Base-by-base conservation (phyloP, 2,797 vertebrate species). In the Sparus aurata region DNA sequence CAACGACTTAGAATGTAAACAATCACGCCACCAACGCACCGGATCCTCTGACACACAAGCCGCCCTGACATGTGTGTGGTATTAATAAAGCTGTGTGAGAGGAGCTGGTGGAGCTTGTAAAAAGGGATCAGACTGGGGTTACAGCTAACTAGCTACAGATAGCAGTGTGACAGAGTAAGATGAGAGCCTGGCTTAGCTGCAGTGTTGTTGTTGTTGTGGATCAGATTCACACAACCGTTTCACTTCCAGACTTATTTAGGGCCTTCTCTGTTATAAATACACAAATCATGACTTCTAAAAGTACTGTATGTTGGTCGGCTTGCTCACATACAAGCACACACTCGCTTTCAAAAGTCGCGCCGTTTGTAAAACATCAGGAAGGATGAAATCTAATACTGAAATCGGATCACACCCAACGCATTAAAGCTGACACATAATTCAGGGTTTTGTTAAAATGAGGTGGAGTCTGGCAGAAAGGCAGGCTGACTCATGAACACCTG, bases 1-100 rank as follows among this genome's bases (percentile, higher is more conserved):
- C 71, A 83, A 79, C 25, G 17, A 69, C 82, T 78, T 73, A 79
- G 53, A 80, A 67, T 62, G 85, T 84, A 88, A 90, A 92, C 88
- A 83, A 52, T 76, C 49, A 18, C 17, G 57, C 75, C 53, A 50
- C 71, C 18, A 72, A 77, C 57, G 23, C 46, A 58, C 63, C 23
- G 18, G 49, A 75, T 85, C 80, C 75, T 86, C 65, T 85, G 79
- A 90, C 79, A 68, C 49, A 75, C 75, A 75, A n/a, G 17, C 45
- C n/a, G 25, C 53, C 54, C 72, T 46, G 70, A 80, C 50, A 49
- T 74, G 66, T 71, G 50, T 58, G 55, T n/a, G 34, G 62, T 89
- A 86, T 87, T 91, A 89, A 88, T 90, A 91, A 90, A 85, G 75
- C 55, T 34, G 71, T 55, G 57, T 5, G 74, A 75, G 61, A 69